Conservation (phyloP, 2,888 invertebrate species). For the Antitype chi region DNA sequence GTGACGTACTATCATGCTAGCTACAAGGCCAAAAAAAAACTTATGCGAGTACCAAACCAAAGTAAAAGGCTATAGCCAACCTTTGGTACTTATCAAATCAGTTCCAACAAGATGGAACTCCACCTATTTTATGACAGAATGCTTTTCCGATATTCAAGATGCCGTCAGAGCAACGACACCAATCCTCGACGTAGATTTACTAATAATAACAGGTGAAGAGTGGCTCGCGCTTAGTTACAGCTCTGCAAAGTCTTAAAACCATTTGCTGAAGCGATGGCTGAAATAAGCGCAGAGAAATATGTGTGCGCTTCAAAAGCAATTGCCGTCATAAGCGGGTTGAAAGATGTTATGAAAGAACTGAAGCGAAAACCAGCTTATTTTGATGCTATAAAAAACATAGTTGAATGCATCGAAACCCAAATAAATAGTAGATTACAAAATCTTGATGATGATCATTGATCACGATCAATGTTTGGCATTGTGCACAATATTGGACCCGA, state of each 20-base stretch:
- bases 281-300: conserved; percentile 23
- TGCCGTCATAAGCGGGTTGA: too few species aligned
- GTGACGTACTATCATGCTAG: background rate
- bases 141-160: background rate
- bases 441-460: too few species aligned
- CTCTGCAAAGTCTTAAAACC: conserved; percentile 16
- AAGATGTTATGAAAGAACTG: too few species aligned
- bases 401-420: too few species aligned
- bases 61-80: conserved; percentile 3
- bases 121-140: conserved; percentile 13
- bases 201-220: background rate
- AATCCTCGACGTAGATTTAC: conserved; percentile 6
- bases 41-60: conserved; percentile 5
- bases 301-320: conserved; percentile 26
- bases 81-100: background rate
- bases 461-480: too few species aligned
- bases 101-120: conserved; percentile 6
- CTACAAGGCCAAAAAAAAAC: background rate
- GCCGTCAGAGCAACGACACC: background rate
- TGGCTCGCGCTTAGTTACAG: conserved; percentile 11
- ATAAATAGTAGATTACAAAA: too few species aligned
- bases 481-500: too few species aligned
- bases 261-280: conserved; percentile 16
- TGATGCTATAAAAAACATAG: too few species aligned
- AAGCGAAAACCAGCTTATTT: too few species aligned